Percentiles rank a stretch among this genome's conserved stretches.
Conservation (phyloP, 2,113 vertebrate genomes). For the Campylomormyrus numenius region DNA sequence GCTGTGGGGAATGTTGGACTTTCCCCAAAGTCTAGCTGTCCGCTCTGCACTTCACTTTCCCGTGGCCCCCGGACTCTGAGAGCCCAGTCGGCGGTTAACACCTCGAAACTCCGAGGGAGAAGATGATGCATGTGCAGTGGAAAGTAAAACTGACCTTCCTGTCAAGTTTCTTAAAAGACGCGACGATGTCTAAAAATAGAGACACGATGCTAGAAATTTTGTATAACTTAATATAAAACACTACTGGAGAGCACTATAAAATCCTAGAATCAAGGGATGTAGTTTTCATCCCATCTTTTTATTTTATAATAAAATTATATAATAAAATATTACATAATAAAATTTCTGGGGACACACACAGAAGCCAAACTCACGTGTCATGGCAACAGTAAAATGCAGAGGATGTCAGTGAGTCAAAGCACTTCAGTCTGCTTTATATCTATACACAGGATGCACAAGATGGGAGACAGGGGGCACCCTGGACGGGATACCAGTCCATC, state of each 20-base stretch:
- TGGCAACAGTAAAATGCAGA: not conserved
- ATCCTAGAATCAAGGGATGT: not conserved
- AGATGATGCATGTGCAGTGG: not conserved
- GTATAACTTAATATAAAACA: not conserved
- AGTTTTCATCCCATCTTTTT: not conserved
- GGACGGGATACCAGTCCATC: no score
- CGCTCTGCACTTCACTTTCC: not conserved
- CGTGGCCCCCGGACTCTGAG: not conserved
- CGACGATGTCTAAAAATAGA: not conserved
- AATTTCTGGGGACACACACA: not conserved
- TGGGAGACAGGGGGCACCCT: no score
- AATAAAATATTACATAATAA: not conserved
- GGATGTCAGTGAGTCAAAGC: not conserved
- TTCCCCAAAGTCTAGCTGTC: not conserved
- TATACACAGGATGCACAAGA: not conserved
- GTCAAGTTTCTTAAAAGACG: not conserved
- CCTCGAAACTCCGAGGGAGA: not conserved
- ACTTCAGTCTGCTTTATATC: not conserved
- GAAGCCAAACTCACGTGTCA: not conserved
- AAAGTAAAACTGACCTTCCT: not conserved
- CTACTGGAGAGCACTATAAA: not conserved
- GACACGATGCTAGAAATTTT: not conserved
- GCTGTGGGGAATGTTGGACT: not conserved
- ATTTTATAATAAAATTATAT: not conserved
- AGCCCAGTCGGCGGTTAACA: not conserved